Evolutionary conservation across 2,888 invertebrate species (phyloP), one percentile per base, ranked within the genome.

Genomic region (Ectobius pallidus): DNA sequence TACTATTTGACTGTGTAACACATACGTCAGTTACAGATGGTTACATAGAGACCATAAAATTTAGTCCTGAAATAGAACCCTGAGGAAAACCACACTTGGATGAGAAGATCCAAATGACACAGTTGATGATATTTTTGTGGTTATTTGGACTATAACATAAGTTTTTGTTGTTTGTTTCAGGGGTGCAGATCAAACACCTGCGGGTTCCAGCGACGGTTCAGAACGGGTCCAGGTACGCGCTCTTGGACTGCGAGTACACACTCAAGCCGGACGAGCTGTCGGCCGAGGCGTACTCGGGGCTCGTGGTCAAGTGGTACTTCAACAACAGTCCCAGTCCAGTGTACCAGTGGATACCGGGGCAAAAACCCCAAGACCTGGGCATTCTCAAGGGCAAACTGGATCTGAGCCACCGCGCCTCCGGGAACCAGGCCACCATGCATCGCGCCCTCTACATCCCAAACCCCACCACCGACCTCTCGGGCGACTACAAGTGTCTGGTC

Each of bases 271-370:
- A 89, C 78, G 89, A 81, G 76, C 80, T 77, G 46, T 77, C 74
- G 42, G 78, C 80, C 62, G 81, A 90, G 76, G 86, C 87, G 0
- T 65, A 46, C 30, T 25, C 27, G n/a, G 91, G 91, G 0, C 83
- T 93, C 25, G 91, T 92, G 3, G 89, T 93, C 9, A 92, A 92
- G 81, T 93, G 93, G 93, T 92, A 88, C 80, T 87, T 87, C 79
- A 88, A 88, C 81, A 88, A 90, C 78, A 87, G 85, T 75, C 85
- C 87, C 0, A 87, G 89, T 65, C 87, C 89, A 0, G 90, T 93
- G n/a, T 93, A 93, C 82, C 92, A 93, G 81, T 93, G 93, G 92
- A 92, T 93, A 74, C 90, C 90, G 1, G 89, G 90, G 3, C 86
- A 87, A 76, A 86, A 86, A 76, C 91, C 92, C 0, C 89, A 89